These are phyloP conservation scores for Anguilla obscura DNA, from an alignment of 2,797 vertebrate genomes.

Conservation along the genomic window DNA sequence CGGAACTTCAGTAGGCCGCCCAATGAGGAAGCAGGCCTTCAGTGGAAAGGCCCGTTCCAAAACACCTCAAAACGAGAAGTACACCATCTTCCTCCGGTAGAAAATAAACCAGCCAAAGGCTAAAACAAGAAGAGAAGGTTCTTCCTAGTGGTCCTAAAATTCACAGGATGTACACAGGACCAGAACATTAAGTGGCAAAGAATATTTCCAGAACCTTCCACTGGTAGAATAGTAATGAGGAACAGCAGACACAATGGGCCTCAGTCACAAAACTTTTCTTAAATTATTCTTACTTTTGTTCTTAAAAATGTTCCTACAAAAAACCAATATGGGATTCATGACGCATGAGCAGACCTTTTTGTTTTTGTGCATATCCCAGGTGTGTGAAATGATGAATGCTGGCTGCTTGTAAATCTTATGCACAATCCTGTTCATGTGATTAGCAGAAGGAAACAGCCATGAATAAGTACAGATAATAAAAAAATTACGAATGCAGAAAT, in stretches of 20 bases:
- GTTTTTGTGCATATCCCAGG: no score
- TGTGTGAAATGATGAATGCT: no score
- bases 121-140: background rate
- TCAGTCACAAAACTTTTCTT: no score
- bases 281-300: no score
- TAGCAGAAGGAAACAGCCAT: no score
- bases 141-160: background rate
- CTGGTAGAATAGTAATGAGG: background rate
- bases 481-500: no score
- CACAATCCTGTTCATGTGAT: no score
- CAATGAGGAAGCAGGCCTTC: background rate
- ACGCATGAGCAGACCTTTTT: no score
- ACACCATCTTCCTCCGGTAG: background rate
- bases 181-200: background rate
- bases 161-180: background rate
- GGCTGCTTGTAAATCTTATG: no score
- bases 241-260: background rate
- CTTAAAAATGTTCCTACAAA: no score
- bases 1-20: slow-evolving; percentile 40
- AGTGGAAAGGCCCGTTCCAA: slow-evolving; percentile 29
- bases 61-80: slow-evolving; percentile 28
- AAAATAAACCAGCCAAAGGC: background rate
- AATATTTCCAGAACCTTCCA: background rate
- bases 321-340: no score
- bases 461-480: no score